phyloP scores from a whole-genome alignment of 2,797 vertebrate genomes.

The Spinibarbus caldwelli region DNA sequence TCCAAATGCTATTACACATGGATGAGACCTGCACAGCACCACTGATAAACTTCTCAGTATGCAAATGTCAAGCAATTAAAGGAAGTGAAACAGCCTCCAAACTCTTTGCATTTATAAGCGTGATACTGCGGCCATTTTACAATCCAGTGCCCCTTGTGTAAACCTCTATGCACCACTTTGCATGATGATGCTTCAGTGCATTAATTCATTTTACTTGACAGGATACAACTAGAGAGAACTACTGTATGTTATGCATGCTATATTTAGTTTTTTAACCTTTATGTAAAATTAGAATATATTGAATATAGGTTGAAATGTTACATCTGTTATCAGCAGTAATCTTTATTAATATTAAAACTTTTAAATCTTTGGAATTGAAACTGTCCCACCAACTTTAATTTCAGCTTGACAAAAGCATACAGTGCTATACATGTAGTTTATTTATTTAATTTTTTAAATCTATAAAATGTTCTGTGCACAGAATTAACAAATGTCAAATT shows the following conservation, averaged over 20 bases:
- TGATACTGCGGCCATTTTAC: constrained; percentile 83
- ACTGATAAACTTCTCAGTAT: constrained; percentile 76
- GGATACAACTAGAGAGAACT: background rate
- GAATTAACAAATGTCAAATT: background rate
- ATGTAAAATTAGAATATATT: background rate
- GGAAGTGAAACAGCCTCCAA: constrained; percentile 75
- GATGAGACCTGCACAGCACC: constrained; percentile 47
- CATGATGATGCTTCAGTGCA: background rate
- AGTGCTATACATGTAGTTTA: too few species aligned
- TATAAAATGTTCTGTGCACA: background rate
- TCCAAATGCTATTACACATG: constrained; percentile 59
- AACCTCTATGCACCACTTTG: constrained; percentile 57
- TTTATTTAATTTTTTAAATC: too few species aligned
- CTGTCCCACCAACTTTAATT: background rate
- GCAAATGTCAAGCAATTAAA: constrained; percentile 81
- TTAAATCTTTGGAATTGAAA: background rate
- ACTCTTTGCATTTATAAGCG: constrained; percentile 65
- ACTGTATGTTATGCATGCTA: background rate
- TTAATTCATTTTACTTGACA: background rate
- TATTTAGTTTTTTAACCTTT: background rate
- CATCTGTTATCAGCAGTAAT: background rate
- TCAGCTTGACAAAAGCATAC: background rate
- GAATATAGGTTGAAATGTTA: background rate
- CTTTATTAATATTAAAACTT: background rate
- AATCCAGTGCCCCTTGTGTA: constrained; percentile 83